Evolutionary conservation across 1,140 invertebrate species (phyloP), one percentile per base, ranked within the genome.

Genomic region (Eriocheir sinensis): DNA sequence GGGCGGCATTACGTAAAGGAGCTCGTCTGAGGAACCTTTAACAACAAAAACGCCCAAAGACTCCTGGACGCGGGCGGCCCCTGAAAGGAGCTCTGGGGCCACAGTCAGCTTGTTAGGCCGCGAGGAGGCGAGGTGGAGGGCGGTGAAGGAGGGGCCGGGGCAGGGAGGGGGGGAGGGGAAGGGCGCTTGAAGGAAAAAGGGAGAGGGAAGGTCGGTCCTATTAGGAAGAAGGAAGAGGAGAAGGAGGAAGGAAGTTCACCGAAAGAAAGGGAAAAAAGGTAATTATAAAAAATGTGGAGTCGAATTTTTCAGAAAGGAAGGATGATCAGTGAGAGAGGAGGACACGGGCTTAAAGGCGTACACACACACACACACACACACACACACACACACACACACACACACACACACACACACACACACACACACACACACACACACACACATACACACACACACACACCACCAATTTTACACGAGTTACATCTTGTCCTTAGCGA

Each of bases 11-110:
- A 85, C 81, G 34, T 85, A 41, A 85, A 85, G 27, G 60, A 72
- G 21, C 27, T 72, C 60, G 60, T 72, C 60, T 72, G 60, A 72
- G 60, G 89, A 12, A 34, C 48, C 89, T 32, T 27, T 27, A 72
- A 60, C 89, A 90, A 90, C 89, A 90, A 90, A 90, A 32, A 48
- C 44, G 17, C 41, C 34, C 32, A 90, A 90, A 90, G 48, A 48
- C 44, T 36, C 41, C 12, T 32, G 38, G 89, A 90, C 89, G 21
- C 53, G 32, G 48, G 89, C 89, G 36, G 89, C 89, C 21, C 89
- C 48, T 90, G 53, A 90, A 89, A 89, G 88, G 40, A 30, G 53
- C 3, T 90, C 89, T 89, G 36, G 41, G 44, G 89, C 89, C 3
- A 38, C 88, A 48, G n/a, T 32, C 89, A 90, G 89, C 89, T 90